A percentile compares a stretch with the other conserved stretches of the same genome.
phyloP scores from a whole-genome alignment of 2,888 invertebrate species.

The Drosophila mettleri region DNA sequence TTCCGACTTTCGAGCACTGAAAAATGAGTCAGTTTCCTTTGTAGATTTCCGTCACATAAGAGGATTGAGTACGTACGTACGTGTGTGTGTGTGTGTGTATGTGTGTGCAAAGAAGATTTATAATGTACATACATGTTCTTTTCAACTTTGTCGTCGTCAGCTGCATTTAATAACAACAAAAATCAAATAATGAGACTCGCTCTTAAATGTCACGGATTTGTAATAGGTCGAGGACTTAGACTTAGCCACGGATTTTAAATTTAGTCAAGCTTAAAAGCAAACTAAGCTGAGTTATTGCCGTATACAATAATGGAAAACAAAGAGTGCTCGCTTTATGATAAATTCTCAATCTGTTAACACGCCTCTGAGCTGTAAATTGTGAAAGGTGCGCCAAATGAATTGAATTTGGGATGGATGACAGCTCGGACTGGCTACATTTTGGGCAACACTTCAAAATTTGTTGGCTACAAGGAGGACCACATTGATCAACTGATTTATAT shows the following conservation, averaged over 20 bases:
- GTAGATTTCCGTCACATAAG: constrained; percentile 23
- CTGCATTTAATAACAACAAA: neutral
- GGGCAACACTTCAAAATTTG: constrained; percentile 33
- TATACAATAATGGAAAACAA: neutral
- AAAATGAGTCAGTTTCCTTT: constrained; percentile 43
- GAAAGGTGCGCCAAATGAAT: constrained; percentile 20
- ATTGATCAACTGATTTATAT: constrained; percentile 58
- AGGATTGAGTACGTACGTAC: constrained; percentile 2
- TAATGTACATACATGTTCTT: neutral
- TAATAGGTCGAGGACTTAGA: neutral
- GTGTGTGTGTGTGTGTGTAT: neutral
- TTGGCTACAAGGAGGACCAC: neutral
- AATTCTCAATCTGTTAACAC: neutral
- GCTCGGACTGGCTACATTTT: constrained; percentile 33
- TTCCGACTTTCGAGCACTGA: constrained; percentile 35
- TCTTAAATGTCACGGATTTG: neutral
- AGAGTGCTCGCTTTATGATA: neutral
- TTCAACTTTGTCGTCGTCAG: neutral
- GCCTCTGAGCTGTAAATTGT: neutral
- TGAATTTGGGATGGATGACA: constrained; percentile 25
- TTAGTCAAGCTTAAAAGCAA: neutral
- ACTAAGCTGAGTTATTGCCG: neutral
- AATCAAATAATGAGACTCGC: neutral
- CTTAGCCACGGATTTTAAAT: neutral
- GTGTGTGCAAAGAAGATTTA: neutral